Conservation (phyloP, 2,113 vertebrate genomes). For the Neodontobutis hainanensis region DNA sequence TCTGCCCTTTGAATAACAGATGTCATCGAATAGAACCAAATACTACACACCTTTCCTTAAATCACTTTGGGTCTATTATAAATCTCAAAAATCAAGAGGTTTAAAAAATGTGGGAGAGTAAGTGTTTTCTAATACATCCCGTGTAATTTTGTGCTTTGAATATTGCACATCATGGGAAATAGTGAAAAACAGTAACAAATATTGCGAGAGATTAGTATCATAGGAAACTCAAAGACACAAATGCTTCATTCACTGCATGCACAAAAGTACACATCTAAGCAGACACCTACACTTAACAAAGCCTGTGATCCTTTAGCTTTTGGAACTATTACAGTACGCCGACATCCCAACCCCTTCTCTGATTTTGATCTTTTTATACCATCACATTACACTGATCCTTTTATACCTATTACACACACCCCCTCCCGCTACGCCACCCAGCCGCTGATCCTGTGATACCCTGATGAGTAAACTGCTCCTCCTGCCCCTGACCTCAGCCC, state of each 20-base stretch:
- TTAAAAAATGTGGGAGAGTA: too few relatives aligned
- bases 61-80: too few relatives aligned
- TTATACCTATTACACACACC: slow-evolving; percentile 75
- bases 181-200: too few relatives aligned
- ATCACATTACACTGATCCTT: slow-evolving; percentile 78
- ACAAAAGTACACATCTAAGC: slow-evolving; percentile 24
- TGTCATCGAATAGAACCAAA: too few relatives aligned
- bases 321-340: slow-evolving; percentile 72
- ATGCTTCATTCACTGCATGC: slow-evolving; percentile 29
- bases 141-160: too few relatives aligned
- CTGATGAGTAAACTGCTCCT: slow-evolving; percentile 75
- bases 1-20: too few relatives aligned
- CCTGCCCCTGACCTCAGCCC: slow-evolving; percentile 78
- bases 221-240: slow-evolving; percentile 34
- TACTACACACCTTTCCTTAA: too few relatives aligned
- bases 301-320: slow-evolving; percentile 72
- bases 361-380: slow-evolving; percentile 79
- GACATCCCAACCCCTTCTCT: slow-evolving; percentile 57
- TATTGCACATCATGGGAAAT: too few relatives aligned
- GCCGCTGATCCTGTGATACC: slow-evolving; percentile 76
- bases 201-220: not conserved
- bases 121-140: too few relatives aligned
- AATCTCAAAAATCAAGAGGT: too few relatives aligned
- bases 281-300: slow-evolving; percentile 43
- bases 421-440: slow-evolving; percentile 58